phyloP scores from a whole-genome alignment of 2,113 vertebrate genomes.

The Phalacrocorax brasilianus region DNA sequence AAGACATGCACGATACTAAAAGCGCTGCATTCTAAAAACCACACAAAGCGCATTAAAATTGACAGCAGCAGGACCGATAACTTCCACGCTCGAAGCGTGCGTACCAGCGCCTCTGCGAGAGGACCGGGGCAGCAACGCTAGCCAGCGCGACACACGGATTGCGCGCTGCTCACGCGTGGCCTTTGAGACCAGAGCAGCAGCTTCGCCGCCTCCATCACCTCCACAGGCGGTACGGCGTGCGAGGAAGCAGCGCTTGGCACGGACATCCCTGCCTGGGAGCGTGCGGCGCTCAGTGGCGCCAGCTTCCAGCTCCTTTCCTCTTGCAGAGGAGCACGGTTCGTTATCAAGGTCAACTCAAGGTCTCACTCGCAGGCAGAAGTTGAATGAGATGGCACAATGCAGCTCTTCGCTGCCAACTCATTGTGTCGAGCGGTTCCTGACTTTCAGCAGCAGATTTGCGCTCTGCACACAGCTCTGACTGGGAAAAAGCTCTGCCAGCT shows the following conservation, averaged over 20 bases:
- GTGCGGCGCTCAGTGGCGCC: accelerated
- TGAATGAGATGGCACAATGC: neutral
- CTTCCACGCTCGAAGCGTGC: accelerated
- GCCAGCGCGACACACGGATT: accelerated
- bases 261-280: accelerated
- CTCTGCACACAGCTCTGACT: neutral
- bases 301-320: neutral
- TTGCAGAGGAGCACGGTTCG: neutral
- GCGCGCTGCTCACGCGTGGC: accelerated
- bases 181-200: neutral
- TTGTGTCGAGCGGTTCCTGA: neutral
- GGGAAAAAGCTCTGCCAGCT: neutral
- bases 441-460: neutral
- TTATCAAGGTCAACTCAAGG: neutral
- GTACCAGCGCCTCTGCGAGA: accelerated
- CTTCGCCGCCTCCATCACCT: neutral
- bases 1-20: neutral
- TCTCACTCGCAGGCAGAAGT: neutral
- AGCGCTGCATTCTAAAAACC: accelerated
- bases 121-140: accelerated
- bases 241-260: neutral
- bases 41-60: accelerated
- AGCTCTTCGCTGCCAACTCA: neutral
- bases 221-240: accelerated
- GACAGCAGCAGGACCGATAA: accelerated